These are phyloP conservation scores for Encarsia formosa DNA, from an alignment of 2,888 invertebrate genomes.

Conservation along the genomic window DNA sequence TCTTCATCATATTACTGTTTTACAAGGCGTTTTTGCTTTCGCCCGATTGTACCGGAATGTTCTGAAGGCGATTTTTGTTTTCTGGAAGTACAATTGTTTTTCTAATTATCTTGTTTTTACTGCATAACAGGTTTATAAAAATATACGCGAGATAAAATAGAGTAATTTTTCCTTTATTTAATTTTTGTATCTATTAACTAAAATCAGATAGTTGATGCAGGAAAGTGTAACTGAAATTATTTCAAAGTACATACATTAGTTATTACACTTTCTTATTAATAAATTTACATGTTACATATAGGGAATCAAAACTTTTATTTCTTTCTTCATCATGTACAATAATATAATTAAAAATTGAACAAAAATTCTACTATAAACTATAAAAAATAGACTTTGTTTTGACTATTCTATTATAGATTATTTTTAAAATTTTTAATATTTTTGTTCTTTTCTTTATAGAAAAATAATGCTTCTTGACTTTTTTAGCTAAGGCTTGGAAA, in stretches of 20 bases:
- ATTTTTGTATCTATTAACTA: constrained; percentile 18
- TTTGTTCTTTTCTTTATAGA: constrained; percentile 15
- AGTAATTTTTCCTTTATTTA: constrained; percentile 14
- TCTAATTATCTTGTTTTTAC: constrained; percentile 1
- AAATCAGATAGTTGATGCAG: constrained; percentile 17
- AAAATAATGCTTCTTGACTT: constrained; percentile 21
- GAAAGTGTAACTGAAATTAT: constrained; percentile 8
- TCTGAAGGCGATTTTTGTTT: constrained; percentile 15
- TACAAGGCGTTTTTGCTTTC: constrained; percentile 16
- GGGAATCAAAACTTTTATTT: not conserved
- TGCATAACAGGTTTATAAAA: constrained; percentile 18
- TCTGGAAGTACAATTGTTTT: constrained; percentile 5
- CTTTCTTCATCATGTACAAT: not conserved
- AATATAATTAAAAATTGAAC: constrained; percentile 5
- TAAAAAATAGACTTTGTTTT: constrained; percentile 23
- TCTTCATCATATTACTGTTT: constrained; percentile 12
- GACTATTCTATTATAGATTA: constrained; percentile 9
- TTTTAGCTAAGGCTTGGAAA: constrained; percentile 22
- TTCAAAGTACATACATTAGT: constrained; percentile 7
- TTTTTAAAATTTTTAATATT: constrained; percentile 2
- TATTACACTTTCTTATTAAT: not conserved
- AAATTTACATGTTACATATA: constrained; percentile 8
- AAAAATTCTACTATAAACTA: constrained; percentile 20
- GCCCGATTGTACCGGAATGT: constrained; percentile 21
- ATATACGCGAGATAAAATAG: constrained; percentile 23